Base-by-base conservation (phyloP, 2,113 vertebrate species). In the Scartelaos histophorus region DNA sequence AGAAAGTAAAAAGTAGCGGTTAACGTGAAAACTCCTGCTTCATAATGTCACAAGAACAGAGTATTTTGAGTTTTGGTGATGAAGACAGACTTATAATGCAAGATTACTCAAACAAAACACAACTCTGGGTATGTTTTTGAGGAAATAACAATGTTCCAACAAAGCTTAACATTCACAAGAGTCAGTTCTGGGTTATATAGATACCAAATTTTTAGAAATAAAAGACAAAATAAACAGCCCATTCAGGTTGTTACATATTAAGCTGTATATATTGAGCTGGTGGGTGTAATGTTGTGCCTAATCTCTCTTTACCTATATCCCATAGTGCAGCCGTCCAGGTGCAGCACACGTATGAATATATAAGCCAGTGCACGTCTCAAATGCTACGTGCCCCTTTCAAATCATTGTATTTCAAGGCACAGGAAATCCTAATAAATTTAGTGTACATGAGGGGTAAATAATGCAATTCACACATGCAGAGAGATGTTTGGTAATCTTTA, bases 401-500 rank as follows among this genome's bases (percentile, higher is more conserved):
- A 61, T 34, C 25, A 61, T 13, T 34, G 1, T 34, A 2, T 61
- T 34, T 34, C 5, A 61, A 17, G 13, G 21, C 16, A 34, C 7
- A 4, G 13, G 58, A 19, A 34, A 34, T 61, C 25, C 58, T 61
- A 17, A 61, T 34, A 34, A 29, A 34, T 61, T 25, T 19, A 61
- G 15, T 15, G 24, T 60, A 16, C 25, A 61, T 61, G 24, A 29
- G 25, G 58, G 34, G 17, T 21, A 64, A 61, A 67, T 61, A 66
- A 29, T 49, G 21, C 57, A 47, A 60, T 83, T 19, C 46, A 65
- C 11, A 12, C 43, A 51, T n/a, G 53, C 25, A 6, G 11, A 65
- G n/a, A 38, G 54, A 66, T 67, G 1, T 43, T 68, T 47, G 57
- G 45, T 54, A 21, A 46, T 67, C 57, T 51, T 71, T 58, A 74